These are phyloP conservation scores for Vireo griseus DNA, from an alignment of 2,797 vertebrate species.

Conservation along the genomic window DNA sequence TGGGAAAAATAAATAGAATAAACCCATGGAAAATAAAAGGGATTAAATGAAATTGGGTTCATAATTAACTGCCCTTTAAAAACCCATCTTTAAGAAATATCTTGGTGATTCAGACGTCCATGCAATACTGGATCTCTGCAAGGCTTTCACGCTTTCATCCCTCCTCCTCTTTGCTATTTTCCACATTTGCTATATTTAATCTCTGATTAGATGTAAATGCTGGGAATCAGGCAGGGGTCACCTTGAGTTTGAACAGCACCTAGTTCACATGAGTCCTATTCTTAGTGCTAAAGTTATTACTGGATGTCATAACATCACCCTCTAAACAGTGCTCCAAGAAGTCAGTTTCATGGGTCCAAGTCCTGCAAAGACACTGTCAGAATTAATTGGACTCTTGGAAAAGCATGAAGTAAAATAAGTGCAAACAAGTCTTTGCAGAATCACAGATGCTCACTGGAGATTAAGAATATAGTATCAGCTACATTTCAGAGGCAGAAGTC, in stretches of 20 bases:
- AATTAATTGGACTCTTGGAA: not conserved
- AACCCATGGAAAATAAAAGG: not conserved
- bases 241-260: constrained; percentile 25
- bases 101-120: not conserved
- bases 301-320: not conserved
- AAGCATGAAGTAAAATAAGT: not conserved
- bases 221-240: not conserved
- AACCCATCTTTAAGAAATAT: not conserved
- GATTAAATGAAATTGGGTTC: not conserved
- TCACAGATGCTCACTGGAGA: not conserved
- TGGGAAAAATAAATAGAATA: not conserved
- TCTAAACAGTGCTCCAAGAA: not conserved
- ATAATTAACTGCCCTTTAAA: not conserved
- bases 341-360: not conserved
- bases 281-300: not conserved
- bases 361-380: not conserved
- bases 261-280: constrained; percentile 16
- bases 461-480: not conserved
- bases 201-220: constrained; percentile 32
- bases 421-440: not conserved
- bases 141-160: not conserved
- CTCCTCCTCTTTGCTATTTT: not conserved
- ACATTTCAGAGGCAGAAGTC: not conserved
- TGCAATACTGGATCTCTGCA: not conserved
- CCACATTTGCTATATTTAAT: constrained; percentile 37